phyloP scores from a whole-genome alignment of 1,140 invertebrate species.

The Eufriesea mexicana region DNA sequence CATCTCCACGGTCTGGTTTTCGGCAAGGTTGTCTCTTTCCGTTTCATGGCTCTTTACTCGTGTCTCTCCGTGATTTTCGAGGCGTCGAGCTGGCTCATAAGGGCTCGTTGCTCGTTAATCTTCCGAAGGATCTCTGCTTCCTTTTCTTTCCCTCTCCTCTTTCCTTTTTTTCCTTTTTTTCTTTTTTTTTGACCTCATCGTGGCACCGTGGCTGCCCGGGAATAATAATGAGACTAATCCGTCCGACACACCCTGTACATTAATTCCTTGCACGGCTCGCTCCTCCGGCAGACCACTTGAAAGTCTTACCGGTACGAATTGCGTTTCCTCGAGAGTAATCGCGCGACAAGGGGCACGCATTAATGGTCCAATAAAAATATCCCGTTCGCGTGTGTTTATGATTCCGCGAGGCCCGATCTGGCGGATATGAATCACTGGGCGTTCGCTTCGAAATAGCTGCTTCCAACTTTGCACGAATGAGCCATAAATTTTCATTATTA shows the following conservation, averaged over 20 bases:
- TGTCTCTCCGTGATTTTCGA: conserved; percentile 54
- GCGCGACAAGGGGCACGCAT: conserved; percentile 3
- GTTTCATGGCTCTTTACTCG: conserved; percentile 21
- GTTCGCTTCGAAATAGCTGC: background rate
- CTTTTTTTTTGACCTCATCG: conserved; percentile 45
- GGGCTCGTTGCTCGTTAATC: conserved; percentile 72
- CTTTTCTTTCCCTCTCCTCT: background rate
- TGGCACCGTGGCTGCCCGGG: conserved; percentile 55
- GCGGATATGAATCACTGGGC: background rate
- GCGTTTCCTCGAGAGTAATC: conserved; percentile 27
- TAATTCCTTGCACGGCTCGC: conserved; percentile 69
- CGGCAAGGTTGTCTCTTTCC: background rate
- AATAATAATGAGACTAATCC: conserved; percentile 77
- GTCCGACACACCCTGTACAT: conserved; percentile 69
- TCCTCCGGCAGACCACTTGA: conserved; percentile 48
- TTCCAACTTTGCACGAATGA: background rate
- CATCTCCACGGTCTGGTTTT: conserved; percentile 41
- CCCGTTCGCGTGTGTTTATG: background rate
- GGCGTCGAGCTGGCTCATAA: conserved; percentile 66
- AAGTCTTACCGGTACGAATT: conserved; percentile 52
- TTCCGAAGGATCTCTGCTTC: conserved; percentile 51
- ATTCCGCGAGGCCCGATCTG: background rate
- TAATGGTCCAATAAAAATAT: conserved; percentile 5
- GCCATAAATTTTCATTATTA: background rate
- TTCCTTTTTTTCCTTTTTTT: background rate